Conservation (phyloP, 2,888 invertebrate species). For the Galerucella calmariensis region DNA sequence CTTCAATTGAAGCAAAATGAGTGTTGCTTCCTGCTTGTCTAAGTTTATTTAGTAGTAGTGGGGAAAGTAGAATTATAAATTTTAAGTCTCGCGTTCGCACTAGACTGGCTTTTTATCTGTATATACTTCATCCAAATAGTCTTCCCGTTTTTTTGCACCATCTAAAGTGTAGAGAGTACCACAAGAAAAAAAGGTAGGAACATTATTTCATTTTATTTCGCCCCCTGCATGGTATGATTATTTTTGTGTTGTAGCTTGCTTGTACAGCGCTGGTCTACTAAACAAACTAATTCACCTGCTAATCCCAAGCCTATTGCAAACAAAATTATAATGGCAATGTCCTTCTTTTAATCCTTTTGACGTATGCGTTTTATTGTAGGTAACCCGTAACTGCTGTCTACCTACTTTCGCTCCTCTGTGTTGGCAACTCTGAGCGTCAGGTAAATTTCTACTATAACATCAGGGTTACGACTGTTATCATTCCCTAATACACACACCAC, state of each 20-base stretch:
- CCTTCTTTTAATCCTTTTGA: conserved; percentile 24
- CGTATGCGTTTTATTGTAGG: conserved; percentile 60
- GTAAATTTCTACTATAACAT: conserved; percentile 48
- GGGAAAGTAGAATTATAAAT: no score
- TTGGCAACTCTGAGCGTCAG: conserved; percentile 52
- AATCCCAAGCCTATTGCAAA: neutral
- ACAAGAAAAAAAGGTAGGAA: neutral
- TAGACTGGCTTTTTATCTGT: no score
- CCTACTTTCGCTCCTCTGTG: conserved; percentile 50
- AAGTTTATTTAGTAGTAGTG: no score
- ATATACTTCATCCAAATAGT: no score
- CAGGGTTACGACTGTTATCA: conserved; percentile 33
- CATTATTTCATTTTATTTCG: neutral
- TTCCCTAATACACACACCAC: neutral
- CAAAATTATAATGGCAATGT: neutral
- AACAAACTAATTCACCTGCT: conserved; percentile 5
- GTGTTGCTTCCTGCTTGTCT: no score
- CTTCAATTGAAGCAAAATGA: no score
- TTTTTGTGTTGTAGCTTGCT: conserved; percentile 1
- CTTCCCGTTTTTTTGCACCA: no score
- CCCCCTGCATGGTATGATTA: neutral
- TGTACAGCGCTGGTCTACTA: neutral
- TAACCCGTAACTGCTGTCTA: conserved; percentile 62
- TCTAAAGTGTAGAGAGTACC: neutral
- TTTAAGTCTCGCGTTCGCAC: no score